Base-by-base conservation (phyloP, 2,888 invertebrate genomes). In the Dicycla oo region DNA sequence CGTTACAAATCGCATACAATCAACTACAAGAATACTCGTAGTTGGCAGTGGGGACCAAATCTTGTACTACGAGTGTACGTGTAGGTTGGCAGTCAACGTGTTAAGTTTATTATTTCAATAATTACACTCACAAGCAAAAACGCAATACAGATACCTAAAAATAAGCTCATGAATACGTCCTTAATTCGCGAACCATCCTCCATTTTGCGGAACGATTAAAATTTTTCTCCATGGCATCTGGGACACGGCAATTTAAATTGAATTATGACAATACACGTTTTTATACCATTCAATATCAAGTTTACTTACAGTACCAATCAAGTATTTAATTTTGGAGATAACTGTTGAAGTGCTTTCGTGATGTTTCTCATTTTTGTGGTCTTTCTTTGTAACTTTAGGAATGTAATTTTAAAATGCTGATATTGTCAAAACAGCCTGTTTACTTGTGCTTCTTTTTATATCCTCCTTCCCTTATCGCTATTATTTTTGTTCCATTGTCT, bases 231-330 rank as follows among this genome's bases (percentile, higher is more conserved):
- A 43, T 57, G n/a, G 20, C 53, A 79, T 67, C 38, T 72, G 47
- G 60, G 51, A 76, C 51, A 57, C 40, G 8, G 49, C 26, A 69
- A 80, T 80, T 82, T 75, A 80, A 73, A 83, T 70, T 77, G 62
- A 64, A 82, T 70, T 66, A 69, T 69, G 81, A 56, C 75, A 57
- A 67, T 58, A 75, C 75, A 13, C 26, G 73, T 78, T 82, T 82
- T 82, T 80, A 43, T 74, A 2, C 34, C 61, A 38, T 47, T 34
- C n/a, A 53, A 20, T 30, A 60, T 47, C 70, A 74, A 70, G 80
- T 63, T 67, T 57, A 34, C 51, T 56, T n/a, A n/a, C n/a, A 4
- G 23, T 64, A 34, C 65, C 61, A 60, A 47, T 66, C 38, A 47
- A 30, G 34, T 40, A 63, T 49, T 75, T 74, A 72, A 73, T 78